Percentiles rank a stretch among this genome's conserved stretches.
Evolutionary conservation across 35 echinoderm and acorn worm genomes (phyloP).

Genomic region (Heliocidaris tuberculata): DNA sequence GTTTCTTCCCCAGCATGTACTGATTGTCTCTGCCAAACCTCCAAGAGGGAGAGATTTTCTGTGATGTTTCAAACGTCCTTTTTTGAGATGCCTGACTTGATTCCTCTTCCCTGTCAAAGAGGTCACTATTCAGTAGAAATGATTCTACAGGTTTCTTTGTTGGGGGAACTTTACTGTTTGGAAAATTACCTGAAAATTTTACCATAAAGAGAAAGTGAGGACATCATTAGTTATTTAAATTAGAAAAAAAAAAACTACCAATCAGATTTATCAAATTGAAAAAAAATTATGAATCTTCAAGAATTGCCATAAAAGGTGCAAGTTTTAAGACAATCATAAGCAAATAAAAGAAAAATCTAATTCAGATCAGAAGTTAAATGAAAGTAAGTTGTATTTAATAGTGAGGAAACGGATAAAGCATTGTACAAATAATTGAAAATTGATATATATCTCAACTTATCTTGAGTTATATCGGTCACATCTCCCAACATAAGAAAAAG

Average conservation of each 20-base stretch:
- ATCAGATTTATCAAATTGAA: not conserved
- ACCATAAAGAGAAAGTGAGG: not conserved
- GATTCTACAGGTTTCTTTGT: not conserved
- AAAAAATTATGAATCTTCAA: not conserved
- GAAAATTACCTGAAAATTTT: not conserved
- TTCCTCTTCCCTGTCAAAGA: conserved; percentile 80
- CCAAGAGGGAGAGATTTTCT: not conserved
- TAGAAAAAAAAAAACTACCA: too few relatives aligned
- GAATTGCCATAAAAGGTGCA: not conserved
- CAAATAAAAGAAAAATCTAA: not conserved
- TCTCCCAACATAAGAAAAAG: too few relatives aligned
- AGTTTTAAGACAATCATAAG: not conserved
- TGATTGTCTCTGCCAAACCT: not conserved
- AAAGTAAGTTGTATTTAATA: too few relatives aligned
- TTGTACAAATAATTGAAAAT: not conserved
- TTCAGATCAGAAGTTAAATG: too few relatives aligned
- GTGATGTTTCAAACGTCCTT: not conserved
- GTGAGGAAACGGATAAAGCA: not conserved
- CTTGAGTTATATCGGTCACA: not conserved
- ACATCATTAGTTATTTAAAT: not conserved
- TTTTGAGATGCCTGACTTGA: conserved; percentile 52
- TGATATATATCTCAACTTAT: not conserved
- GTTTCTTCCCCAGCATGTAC: not conserved
- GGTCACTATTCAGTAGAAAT: conserved; percentile 64
- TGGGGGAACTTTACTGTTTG: not conserved